Base-by-base conservation (phyloP, 2,888 invertebrate genomes). In the Conchocele bisecta region DNA sequence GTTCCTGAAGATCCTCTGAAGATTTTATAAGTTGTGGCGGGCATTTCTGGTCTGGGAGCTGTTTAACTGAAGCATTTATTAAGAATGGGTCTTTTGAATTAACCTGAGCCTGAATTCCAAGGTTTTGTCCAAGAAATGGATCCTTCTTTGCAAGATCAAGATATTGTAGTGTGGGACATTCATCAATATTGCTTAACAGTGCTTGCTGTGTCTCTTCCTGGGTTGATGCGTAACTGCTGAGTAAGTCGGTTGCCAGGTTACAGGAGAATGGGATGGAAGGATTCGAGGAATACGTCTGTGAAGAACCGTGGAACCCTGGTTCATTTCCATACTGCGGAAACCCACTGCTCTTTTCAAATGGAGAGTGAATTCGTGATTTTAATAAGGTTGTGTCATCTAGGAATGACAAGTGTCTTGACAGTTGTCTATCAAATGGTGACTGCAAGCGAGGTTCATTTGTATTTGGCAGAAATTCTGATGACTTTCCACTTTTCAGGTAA, bases 81-180 rank as follows among this genome's bases (percentile, higher is more conserved):
- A 77, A 59, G 56, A 77, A 77, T 17, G 77, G 77, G 50, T 77
- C 77, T 68, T 71, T 77, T 15, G 58, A 28, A 35, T 69, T 69
- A 2, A 77, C 44, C 39, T 71, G 73, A 39, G 65, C 11, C 31
- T 71, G 39, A n/a, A n/a, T n/a, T 1, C 71, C 67, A 31, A 42
- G 60, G 31, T 67, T 70, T 35, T 68, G 71, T 22, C 77, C 74
- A 39, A 74, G 56, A 31, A 74, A 77, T n/a, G 74, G 73, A 54
- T 77, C 77, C 29, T 77, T 77, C 26, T 74, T 77, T 11, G 70
- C 73, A 7, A 74, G 46, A 42, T 77, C 77, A 33, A 77, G 42
- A 39, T 74, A 74, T 44, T 66, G 59, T 0, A 70, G 42, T 17
- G 54, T 66, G 24, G 51, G 69, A 42, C 60, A 69, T 60, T 64